Conservation (phyloP, 1,140 invertebrate species). For the Megalopta genalis region DNA sequence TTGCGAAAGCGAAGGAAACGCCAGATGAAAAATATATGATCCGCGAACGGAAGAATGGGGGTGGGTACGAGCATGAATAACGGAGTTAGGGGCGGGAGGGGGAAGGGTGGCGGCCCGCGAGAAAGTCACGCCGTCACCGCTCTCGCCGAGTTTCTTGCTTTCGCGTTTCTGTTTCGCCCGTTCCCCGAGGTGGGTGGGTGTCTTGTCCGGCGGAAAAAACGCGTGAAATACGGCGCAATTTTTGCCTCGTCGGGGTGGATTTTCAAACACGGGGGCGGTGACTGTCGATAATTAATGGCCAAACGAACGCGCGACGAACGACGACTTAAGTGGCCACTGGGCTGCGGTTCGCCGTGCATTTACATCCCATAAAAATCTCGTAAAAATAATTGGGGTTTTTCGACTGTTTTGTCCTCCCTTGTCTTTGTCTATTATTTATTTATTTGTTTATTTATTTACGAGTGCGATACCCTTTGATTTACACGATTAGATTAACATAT, state of each 20-base stretch:
- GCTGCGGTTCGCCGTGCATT: too few species aligned
- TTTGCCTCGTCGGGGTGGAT: conserved; percentile 1
- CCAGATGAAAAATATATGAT: conserved; percentile 54
- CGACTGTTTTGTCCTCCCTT: too few species aligned
- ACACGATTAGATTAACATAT: too few species aligned
- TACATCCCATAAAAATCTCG: too few species aligned
- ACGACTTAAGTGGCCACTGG: not conserved
- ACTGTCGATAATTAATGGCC: conserved; percentile 16
- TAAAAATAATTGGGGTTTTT: too few species aligned
- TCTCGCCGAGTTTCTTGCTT: conserved; percentile 16
- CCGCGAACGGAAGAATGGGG: conserved; percentile 29
- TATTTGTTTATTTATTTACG: too few species aligned
- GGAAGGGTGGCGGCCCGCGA: not conserved
- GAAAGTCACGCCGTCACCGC: conserved; percentile 41
- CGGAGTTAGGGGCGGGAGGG: conserved; percentile 5
- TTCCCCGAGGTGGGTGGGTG: conserved; percentile 8
- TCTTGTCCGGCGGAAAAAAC: not conserved
- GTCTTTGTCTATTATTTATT: too few species aligned
- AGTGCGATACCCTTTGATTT: too few species aligned
- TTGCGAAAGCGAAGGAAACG: conserved; percentile 39
- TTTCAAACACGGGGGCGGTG: conserved; percentile 9
- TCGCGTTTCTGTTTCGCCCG: conserved; percentile 25
- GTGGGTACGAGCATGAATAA: conserved; percentile 32
- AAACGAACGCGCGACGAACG: not conserved
- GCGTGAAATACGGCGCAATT: conserved; percentile 29